Evolutionary conservation across 2,888 invertebrate species (phyloP), one percentile per base, ranked within the genome.

Genomic region (Drosophila buzzatii): DNA sequence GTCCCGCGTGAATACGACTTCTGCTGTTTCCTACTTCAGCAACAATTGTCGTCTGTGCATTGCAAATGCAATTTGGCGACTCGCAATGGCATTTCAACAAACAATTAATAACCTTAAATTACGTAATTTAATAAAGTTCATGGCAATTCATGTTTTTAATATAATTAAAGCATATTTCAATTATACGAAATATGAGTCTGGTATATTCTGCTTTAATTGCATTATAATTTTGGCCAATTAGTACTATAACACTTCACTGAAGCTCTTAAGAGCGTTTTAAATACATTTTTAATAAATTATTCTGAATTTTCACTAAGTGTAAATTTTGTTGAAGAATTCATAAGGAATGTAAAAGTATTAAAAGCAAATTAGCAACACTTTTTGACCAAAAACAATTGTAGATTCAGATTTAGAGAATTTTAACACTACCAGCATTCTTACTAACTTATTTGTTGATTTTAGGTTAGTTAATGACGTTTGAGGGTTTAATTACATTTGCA

Each of bases 11-110:
- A 58, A 60, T 70, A 31, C 33, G 31, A 33, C 37, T 62, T 59
- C 59, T 56, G 44, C 9, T 41, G 58, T 23, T 8, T 57, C 63
- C 55, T 58, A 41, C 60, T 66, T 67, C 51, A 64, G 60, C 64
- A 67, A 56, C 72, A 73, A 71, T 68, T 73, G 70, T 70, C 76
- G 65, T 67, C 75, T 79, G 68, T 71, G 76, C 76, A 79, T 85
- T 79, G 79, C 79, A 91, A 91, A 90, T 90, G 81, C 79, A 91
- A 82, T 89, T 90, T 81, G 39, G 68, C 39, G 33, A 35, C 31
- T 8, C 23, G 18, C 53, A 41, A 35, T 47, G 47, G 1, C 31
- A 49, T 33, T 49, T 42, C 61, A 23, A 35, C 41, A 64, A 37
- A 47, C 10, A 66, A 52, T 65, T 52, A 44, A 45, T 23, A 37